phyloP scores from a whole-genome alignment of 2,797 vertebrate genomes.

The Mus caroli region DNA sequence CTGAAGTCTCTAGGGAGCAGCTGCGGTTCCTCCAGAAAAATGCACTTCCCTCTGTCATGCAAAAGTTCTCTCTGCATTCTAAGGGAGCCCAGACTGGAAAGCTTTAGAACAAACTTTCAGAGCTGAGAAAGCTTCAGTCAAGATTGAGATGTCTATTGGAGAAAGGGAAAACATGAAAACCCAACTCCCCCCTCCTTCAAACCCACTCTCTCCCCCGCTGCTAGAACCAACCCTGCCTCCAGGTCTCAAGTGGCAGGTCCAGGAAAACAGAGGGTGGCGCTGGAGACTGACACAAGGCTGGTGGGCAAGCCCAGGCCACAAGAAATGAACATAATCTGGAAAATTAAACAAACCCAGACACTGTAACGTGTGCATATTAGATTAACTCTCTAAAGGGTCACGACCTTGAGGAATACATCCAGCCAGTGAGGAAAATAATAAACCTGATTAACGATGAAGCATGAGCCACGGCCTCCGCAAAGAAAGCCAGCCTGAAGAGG shows the following conservation, averaged over 20 bases:
- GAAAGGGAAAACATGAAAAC: neutral
- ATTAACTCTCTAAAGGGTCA: constrained; percentile 74
- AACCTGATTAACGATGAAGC: neutral
- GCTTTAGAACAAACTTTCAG: neutral
- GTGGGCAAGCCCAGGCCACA: constrained; percentile 32
- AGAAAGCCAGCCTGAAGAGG: neutral
- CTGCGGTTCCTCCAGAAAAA: neutral
- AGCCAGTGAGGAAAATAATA: neutral
- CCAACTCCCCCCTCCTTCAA: neutral
- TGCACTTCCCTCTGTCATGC: neutral
- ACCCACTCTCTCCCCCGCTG: neutral
- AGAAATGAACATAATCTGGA: constrained; percentile 24
- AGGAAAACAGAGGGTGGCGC: neutral
- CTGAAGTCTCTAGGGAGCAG: neutral
- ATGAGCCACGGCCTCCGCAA: neutral
- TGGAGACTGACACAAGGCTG: neutral
- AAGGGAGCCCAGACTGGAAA: neutral
- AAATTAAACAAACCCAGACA: constrained; percentile 53
- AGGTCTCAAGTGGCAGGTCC: neutral
- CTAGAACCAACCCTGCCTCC: neutral
- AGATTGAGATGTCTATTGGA: neutral
- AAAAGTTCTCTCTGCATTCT: constrained; percentile 32
- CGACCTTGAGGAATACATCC: constrained; percentile 50
- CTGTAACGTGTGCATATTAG: neutral
- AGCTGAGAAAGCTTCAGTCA: neutral